These are phyloP conservation scores for Luperina testacea DNA, from an alignment of 2,888 invertebrate genomes.

Conservation along the genomic window DNA sequence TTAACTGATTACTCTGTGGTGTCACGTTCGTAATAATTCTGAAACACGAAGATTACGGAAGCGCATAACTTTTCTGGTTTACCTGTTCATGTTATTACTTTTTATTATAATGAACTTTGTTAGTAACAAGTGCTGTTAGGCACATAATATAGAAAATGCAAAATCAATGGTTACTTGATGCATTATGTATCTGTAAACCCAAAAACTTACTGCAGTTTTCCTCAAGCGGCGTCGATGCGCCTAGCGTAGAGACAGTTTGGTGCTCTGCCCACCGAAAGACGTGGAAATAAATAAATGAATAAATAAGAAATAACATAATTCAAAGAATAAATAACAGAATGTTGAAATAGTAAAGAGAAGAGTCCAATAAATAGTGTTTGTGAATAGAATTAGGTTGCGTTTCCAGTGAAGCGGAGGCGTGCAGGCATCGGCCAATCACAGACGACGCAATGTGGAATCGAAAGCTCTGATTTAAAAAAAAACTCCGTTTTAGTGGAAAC, in stretches of 20 bases:
- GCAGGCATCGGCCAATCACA: not conserved
- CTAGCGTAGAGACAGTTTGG: constrained; percentile 64
- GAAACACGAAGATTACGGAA: not conserved
- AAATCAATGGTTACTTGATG: not conserved
- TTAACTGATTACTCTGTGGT: no score
- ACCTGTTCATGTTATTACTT: not conserved
- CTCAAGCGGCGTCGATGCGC: constrained; percentile 64
- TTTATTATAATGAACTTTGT: not conserved
- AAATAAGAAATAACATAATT: constrained; percentile 49
- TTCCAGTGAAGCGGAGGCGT: not conserved
- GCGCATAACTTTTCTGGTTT: not conserved
- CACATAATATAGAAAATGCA: not conserved
- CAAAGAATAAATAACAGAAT: constrained; percentile 34
- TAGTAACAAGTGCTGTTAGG: not conserved
- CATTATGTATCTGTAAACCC: constrained; percentile 15
- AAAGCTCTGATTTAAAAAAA: not conserved
- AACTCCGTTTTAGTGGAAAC: not conserved
- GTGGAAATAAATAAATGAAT: constrained; percentile 59
- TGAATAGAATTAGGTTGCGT: no score
- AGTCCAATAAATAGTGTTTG: not conserved
- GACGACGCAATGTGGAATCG: not conserved
- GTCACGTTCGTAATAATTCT: not conserved
- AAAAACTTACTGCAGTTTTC: constrained; percentile 65
- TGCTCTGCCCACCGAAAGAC: constrained; percentile 62
- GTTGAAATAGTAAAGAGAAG: not conserved